Base-by-base conservation (phyloP, 2,113 vertebrate species). In the Nipponia nippon region DNA sequence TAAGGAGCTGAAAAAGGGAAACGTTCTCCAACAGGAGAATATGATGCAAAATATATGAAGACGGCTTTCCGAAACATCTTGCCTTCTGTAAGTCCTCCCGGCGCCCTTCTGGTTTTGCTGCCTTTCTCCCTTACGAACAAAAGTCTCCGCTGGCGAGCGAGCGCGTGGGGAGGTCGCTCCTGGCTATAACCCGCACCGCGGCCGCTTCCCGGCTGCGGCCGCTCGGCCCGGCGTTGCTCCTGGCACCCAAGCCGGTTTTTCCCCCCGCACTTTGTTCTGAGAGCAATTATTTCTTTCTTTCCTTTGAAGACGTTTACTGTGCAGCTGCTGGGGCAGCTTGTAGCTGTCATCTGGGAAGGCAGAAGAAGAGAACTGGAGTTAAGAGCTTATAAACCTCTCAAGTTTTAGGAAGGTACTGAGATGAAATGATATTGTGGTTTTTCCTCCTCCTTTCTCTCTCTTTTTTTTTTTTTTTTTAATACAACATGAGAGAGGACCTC, bases 261-360 rank as follows among this genome's bases (percentile, higher is more conserved):
- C 36, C 19, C 40, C 67, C 75, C n/a, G 63, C 46, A 16, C 47
- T 95, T 95, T 95, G 92, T 96, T 93, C 94, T 83, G 19, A 58
- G 89, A 96, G 94, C 89, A 94, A 72, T 82, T 56, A 88, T 93
- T 97, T 55, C 82, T 87, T 85, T 46, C 23, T 94, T 97, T 93
- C 81, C 90, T 94, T 94, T 94, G 76, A 93, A 97, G 89, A 42
- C 36, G 6, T 46, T 34, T 17, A 9, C 78, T 80, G 66, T 49
- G 90, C 95, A 95, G 97, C 97, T 97, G 97, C 94, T 42, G 46
- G 6, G 67, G 93, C 96, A 95, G 96, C 95, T 96, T 83, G 93
- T 36, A 69, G 71, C 79, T 96, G 71, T 93, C 77, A 3, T 89
- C 61, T n/a, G 75, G 96, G 82, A 83, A 97, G 92, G 90, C 46